Evolutionary conservation across 2,113 vertebrate species (phyloP).

Genomic region (Nothoprocta pentlandii): DNA sequence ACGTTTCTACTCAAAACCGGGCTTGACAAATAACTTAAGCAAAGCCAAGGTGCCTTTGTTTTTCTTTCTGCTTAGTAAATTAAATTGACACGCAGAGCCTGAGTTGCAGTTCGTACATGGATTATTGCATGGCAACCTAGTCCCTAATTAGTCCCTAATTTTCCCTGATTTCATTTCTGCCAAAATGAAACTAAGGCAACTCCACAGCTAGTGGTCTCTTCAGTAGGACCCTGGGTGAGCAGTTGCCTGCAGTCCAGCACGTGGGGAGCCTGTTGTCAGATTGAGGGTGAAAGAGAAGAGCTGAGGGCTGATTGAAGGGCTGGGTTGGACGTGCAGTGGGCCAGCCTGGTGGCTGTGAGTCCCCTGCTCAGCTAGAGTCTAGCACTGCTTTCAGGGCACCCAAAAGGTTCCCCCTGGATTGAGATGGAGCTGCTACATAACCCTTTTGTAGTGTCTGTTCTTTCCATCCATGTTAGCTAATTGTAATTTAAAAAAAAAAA

Average conservation of each 20-base stretch:
- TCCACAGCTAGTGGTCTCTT: neutral
- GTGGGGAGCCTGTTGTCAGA: neutral
- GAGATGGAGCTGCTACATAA: neutral
- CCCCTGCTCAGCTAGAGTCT: neutral
- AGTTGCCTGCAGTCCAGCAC: neutral
- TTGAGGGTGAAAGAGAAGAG: neutral
- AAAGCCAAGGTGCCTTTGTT: neutral
- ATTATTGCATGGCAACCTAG: neutral
- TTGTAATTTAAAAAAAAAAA: neutral
- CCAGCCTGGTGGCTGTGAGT: accelerated
- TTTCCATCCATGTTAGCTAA: neutral
- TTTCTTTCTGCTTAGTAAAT: neutral
- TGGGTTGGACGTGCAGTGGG: neutral
- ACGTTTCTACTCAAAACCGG: neutral
- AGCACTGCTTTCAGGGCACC: too few species aligned
- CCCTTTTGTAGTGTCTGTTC: neutral
- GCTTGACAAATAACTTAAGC: neutral
- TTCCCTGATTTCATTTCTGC: neutral
- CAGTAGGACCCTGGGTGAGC: neutral
- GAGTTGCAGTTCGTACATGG: neutral
- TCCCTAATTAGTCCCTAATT: neutral
- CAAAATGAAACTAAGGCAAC: neutral
- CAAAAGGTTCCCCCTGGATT: neutral
- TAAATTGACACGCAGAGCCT: neutral
- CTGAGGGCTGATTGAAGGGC: neutral